Conservation (phyloP, 2,888 invertebrate species). For the Barypeithes pellucidus region DNA sequence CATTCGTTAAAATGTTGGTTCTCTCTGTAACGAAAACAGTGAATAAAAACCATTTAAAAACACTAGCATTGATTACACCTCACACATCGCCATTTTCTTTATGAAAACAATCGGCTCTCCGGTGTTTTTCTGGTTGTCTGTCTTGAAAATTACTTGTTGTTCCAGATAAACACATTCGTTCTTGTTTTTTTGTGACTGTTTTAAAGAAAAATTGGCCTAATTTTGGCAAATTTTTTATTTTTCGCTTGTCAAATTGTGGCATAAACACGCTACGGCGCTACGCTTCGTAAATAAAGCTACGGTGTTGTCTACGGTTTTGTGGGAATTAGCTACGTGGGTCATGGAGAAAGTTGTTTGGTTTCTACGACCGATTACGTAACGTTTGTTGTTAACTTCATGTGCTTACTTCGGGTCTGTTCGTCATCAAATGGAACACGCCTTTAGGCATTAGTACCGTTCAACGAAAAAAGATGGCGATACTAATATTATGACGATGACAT, state of each 20-base stretch:
- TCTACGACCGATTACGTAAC: background rate
- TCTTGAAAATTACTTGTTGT: background rate
- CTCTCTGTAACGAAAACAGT: constrained; percentile 27
- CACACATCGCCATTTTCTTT: constrained; percentile 53
- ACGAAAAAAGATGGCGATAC: too few species aligned
- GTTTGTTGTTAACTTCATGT: background rate
- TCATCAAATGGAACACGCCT: too few species aligned
- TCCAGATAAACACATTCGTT: constrained; percentile 5
- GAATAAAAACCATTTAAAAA: constrained; percentile 45
- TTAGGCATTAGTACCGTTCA: too few species aligned
- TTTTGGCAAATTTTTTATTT: constrained; percentile 46
- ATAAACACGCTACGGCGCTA: constrained; percentile 50
- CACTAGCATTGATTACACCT: constrained; percentile 49
- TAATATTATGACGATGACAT: too few species aligned
- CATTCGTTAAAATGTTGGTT: constrained; percentile 4
- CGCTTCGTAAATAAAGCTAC: constrained; percentile 50
- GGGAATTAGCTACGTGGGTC: background rate
- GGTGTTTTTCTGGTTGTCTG: constrained; percentile 31
- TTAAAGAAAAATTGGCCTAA: constrained; percentile 36
- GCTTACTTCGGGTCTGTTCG: too few species aligned
- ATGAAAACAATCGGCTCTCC: constrained; percentile 37
- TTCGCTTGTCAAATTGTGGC: constrained; percentile 51
- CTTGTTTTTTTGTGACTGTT: constrained; percentile 5
- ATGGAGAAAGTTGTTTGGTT: background rate
- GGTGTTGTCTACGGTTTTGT: constrained; percentile 7